Conservation (phyloP, 2,113 vertebrate species). For the Ameiurus melas region DNA sequence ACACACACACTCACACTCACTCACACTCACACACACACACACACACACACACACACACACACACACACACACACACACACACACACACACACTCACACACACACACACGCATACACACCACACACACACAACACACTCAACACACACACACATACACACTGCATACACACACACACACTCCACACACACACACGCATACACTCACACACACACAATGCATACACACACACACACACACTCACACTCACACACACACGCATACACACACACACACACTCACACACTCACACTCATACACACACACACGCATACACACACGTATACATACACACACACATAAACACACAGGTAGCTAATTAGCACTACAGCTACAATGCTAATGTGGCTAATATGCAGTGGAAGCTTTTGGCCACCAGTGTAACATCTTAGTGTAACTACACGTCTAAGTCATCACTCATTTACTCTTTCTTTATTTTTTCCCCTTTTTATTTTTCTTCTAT, state of each 20-base stretch:
- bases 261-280: no score
- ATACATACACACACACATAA: background rate
- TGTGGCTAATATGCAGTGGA: background rate
- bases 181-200: background rate
- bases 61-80: background rate
- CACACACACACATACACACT: background rate
- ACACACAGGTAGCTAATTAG: background rate
- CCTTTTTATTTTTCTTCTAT: no score
- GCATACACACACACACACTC: background rate
- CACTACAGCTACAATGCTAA: background rate
- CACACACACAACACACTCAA: background rate
- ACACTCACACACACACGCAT: no score
- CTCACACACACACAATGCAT: background rate
- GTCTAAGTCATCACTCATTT: no score
- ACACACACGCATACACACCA: background rate
- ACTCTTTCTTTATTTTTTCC: no score
- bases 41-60: no score
- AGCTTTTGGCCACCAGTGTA: background rate
- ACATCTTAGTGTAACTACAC: background rate
- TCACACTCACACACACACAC: no score
- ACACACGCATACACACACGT: no score
- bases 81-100: background rate
- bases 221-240: no score
- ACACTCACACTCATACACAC: no score
- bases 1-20: no score